Base-by-base conservation (phyloP, 2,113 vertebrate species). In the Xiphorhynchus elegans region DNA sequence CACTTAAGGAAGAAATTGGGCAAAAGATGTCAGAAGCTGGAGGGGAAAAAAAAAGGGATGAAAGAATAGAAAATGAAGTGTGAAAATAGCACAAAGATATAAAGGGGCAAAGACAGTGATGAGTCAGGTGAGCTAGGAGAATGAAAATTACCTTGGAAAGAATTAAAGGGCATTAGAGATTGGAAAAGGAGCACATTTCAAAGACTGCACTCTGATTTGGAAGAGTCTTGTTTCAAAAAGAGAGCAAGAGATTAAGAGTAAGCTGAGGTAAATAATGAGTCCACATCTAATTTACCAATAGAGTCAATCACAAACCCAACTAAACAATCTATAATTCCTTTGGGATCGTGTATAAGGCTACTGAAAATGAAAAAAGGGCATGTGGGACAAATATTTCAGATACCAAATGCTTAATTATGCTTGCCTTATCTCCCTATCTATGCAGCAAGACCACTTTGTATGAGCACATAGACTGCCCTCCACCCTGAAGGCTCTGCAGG, bases 41-140 rank as follows among this genome's bases (percentile, higher is more conserved):
- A 86, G 62, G 46, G 49, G 1, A 5, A 55, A 47, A 69, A 31
- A 13, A 7, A 1, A 16, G 7, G 20, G 90, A 90, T 47, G 40
- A 49, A 92, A 50, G 91, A 89, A 63, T 24, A 91, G 89, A 91
- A 93, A 94, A 87, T 70, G 31, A 94, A 89, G 73, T 62, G 60
- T 55, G 52, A 82, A 91, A 91, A 94, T 67, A 92, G 80, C 64
- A 59, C 13, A 63, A 87, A 84, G 56, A 84, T 69, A 49, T 31
- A 84, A 81, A 87, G 33, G 55, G 31, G 24, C 9, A 72, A 75
- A 75, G 87, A 74, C 64, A 74, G 60, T 42, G 64, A 87, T 70
- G 68, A 94, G 81, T 70, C 81, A 87, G 81, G 66, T 81, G 47
- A 91, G 74, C 35, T 75, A 66, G 1, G 4, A 72, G 55, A 58